Conservation (phyloP, 2,113 vertebrate species). For the Heterocephalus glaber region DNA sequence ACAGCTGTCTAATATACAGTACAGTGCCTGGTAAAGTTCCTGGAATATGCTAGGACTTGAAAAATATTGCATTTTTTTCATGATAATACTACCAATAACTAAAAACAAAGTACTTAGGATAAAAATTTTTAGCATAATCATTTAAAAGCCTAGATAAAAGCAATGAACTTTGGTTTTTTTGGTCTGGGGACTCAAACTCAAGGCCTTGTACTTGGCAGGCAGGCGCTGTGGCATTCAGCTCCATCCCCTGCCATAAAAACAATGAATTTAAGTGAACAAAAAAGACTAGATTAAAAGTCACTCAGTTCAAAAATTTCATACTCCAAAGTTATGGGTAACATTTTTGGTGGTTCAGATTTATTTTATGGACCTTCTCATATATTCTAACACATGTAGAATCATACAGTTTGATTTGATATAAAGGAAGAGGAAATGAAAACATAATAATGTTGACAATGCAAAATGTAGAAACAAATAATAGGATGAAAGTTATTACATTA, state of each 20-base stretch:
- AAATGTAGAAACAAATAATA: neutral
- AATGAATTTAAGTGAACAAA: neutral
- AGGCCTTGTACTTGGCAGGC: no score
- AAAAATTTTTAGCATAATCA: neutral
- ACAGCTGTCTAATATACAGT: neutral
- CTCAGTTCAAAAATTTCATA: neutral
- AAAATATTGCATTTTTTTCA: neutral
- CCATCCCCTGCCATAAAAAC: neutral
- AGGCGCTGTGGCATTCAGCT: no score
- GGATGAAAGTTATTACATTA: neutral
- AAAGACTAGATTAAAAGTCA: neutral
- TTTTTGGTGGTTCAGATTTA: neutral
- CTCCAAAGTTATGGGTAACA: neutral
- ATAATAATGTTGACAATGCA: neutral
- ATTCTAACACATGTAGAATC: neutral
- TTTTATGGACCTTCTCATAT: neutral
- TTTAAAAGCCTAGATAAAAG: neutral
- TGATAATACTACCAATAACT: neutral
- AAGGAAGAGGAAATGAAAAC: neutral
- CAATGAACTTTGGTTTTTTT: no score
- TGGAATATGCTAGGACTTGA: neutral
- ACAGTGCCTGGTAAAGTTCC: neutral
- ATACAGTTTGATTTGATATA: neutral
- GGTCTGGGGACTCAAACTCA: no score
- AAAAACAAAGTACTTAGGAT: neutral